Base-by-base conservation (phyloP, 35 echinoderm and acorn worm species). In the Ophiothrix spiculata region DNA sequence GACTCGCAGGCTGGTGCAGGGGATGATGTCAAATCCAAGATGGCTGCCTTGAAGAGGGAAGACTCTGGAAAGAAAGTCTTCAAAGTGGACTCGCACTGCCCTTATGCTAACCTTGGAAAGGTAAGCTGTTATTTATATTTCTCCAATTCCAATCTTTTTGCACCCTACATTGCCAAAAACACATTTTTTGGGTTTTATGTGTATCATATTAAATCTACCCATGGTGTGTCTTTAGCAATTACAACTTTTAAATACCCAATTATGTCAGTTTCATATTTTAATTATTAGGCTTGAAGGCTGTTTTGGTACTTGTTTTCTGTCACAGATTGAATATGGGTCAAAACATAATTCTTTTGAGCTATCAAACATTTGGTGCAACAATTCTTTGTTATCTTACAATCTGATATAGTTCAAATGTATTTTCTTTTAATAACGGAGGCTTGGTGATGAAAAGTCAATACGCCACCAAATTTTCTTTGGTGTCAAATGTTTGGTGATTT, bases 31-130 rank as follows among this genome's bases (percentile, higher is more conserved):
- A 96, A 92, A 56, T 38, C 81, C 28, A 80, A 79, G 36, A 86
- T 96, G 37, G 93, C 78, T 33, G 88, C 73, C 0, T 40, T 96
- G 40, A 96, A 96, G 79, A 84, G 79, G 31, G 90, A 76, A 13
- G 93, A 96, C 60, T 89, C 73, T 56, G 86, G 89, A 15, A 96
- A 96, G 64, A 88, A 88, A 77, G 21, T 31, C 15, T 75, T 35
- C 81, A 56, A 83, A 21, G 86, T 89, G 0, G 93, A 96, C 36
- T 63, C 79, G 25, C 45, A 86, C 34, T 92, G 78, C 40, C 13
- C 29, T 35, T 35, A 54, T 31, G 23, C 35, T 38, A 56, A 49
- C 39, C 10, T 33, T 78, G 85, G 21, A 77, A 46, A 38, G 84
- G 64, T 63, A 83, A 39, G 38, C 33, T 35, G 33, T 1, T 38